Evolutionary conservation across 2,113 vertebrate genomes (phyloP).

Genomic region (Platichthys stellatus): DNA sequence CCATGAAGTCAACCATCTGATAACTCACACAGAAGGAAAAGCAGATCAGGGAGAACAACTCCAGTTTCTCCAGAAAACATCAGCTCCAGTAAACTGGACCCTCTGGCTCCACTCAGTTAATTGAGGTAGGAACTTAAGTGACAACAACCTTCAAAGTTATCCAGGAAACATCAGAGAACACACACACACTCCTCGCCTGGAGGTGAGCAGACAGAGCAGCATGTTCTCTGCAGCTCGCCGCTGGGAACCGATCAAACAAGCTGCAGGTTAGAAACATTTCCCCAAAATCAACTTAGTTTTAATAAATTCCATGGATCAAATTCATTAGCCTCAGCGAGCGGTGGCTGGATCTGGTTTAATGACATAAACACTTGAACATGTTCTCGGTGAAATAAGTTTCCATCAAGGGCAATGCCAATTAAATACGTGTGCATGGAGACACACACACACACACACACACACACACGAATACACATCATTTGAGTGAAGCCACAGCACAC

Average conservation of each 20-base stretch:
- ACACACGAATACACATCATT: background rate
- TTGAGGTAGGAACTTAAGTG: background rate
- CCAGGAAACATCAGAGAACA: background rate
- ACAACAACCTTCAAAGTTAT: conserved; percentile 26
- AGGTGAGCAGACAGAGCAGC: conserved; percentile 23
- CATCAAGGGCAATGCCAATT: conserved; percentile 18
- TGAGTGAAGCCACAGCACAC: conserved; percentile 6
- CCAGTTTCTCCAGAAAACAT: background rate
- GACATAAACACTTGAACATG: conserved; percentile 12
- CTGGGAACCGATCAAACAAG: conserved; percentile 12
- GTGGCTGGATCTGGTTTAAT: conserved; percentile 8
- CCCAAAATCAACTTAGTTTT: conserved; percentile 25
- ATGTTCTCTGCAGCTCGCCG: conserved; percentile 8
- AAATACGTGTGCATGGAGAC: conserved; percentile 8
- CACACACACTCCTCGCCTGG: background rate
- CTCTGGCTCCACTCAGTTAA: background rate
- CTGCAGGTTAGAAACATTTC: background rate
- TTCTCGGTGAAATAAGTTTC: background rate
- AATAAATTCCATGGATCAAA: conserved; percentile 24
- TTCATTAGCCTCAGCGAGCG: conserved; percentile 14
- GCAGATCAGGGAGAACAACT: background rate
- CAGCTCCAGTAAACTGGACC: background rate
- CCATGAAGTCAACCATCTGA: background rate
- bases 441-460: background rate
- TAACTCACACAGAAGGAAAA: no score